Percentiles rank a stretch among this genome's conserved stretches.
Conservation (phyloP, 2,888 invertebrate species). For the Caenorhabditis sulstoni region DNA sequence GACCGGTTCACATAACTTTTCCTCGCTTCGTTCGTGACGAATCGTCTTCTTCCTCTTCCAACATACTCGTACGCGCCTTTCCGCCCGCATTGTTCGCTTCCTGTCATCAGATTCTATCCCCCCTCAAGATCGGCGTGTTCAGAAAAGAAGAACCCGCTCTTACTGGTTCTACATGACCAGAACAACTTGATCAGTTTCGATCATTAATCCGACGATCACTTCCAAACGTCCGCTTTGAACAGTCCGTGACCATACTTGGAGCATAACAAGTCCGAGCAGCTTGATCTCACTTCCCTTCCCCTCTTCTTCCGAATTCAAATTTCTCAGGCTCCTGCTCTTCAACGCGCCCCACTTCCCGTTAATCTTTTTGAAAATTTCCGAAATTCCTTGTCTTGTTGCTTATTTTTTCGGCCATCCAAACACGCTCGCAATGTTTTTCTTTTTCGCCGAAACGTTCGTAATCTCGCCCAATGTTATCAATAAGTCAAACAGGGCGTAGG, state of each 20-base stretch:
- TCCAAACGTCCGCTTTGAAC: neutral
- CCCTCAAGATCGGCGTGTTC: neutral
- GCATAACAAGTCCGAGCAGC: too few species aligned
- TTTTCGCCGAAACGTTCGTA: slow-evolving; percentile 47
- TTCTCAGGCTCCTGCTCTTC: too few species aligned
- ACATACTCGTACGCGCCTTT: slow-evolving; percentile 11
- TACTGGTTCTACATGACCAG: slow-evolving; percentile 46
- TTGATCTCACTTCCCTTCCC: too few species aligned
- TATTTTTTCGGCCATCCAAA: slow-evolving; percentile 8
- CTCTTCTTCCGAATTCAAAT: too few species aligned
- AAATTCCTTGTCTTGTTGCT: slow-evolving; percentile 28
- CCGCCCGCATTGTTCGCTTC: slow-evolving; percentile 18
- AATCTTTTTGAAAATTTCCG: slow-evolving; percentile 38
- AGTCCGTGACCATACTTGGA: too few species aligned
- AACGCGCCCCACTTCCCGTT: neutral
- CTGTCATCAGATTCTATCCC: slow-evolving; percentile 4
- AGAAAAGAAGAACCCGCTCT: too few species aligned
- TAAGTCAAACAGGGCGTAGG: slow-evolving; percentile 54
- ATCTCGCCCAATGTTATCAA: slow-evolving; percentile 49
- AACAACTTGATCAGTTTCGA: slow-evolving; percentile 35
- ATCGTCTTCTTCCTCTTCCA: slow-evolving; percentile 16
- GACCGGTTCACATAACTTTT: slow-evolving; percentile 46
- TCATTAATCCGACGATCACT: slow-evolving; percentile 15
- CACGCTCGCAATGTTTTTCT: slow-evolving; percentile 33
- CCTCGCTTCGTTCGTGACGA: slow-evolving; percentile 23